Percentiles rank a stretch among this genome's conserved stretches.
phyloP scores from a whole-genome alignment of 2,797 vertebrate genomes.

The Sylvilagus floridanus region DNA sequence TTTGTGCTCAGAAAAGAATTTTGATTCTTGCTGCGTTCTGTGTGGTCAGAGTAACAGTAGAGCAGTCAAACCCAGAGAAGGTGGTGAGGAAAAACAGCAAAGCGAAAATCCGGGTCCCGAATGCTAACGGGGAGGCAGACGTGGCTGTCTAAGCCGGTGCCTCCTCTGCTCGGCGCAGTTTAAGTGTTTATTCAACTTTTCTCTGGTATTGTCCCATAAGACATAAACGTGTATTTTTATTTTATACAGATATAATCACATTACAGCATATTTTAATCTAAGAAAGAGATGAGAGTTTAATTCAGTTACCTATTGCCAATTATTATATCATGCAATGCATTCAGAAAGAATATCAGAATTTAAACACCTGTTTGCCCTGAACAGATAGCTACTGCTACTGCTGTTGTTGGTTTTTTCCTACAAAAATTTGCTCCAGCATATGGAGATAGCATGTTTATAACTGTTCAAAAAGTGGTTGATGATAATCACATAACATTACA shows the following conservation, averaged over 20 bases:
- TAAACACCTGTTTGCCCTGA: constrained; percentile 79
- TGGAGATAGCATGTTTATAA: neutral
- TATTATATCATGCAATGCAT: constrained; percentile 69
- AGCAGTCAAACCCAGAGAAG: constrained; percentile 34
- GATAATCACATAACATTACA: neutral
- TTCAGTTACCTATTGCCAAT: constrained; percentile 25
- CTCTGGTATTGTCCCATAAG: neutral
- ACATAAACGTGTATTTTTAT: neutral
- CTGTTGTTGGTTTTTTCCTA: neutral
- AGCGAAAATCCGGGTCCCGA: neutral
- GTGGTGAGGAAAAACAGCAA: neutral
- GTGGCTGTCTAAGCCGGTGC: constrained; percentile 26
- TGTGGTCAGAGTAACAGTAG: constrained; percentile 65
- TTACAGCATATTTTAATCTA: constrained; percentile 70
- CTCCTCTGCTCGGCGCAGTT: neutral
- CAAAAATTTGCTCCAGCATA: constrained; percentile 71
- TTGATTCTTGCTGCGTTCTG: constrained; percentile 62
- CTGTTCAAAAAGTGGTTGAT: constrained; percentile 23
- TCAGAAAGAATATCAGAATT: constrained; percentile 26
- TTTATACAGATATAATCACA: constrained; percentile 9
- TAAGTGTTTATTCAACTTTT: neutral
- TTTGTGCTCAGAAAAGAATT: constrained; percentile 75
- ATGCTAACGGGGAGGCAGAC: neutral
- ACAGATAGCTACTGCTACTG: constrained; percentile 47
- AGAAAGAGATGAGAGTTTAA: constrained; percentile 66